Conservation (phyloP, 2,113 vertebrate genomes). For the Pseudonaja textilis region DNA sequence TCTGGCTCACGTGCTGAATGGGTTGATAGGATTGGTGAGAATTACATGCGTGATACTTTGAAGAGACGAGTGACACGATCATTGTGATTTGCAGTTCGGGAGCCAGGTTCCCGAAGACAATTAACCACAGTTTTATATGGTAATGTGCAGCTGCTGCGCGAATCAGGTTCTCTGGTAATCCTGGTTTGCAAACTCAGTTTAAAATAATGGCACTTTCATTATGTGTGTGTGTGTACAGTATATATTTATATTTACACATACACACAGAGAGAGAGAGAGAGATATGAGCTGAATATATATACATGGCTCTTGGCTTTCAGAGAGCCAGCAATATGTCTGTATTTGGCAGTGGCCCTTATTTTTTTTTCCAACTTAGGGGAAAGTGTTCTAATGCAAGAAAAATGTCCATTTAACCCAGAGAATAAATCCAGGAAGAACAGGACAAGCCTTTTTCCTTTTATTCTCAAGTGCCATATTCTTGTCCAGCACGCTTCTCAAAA, state of each 20-base stretch:
- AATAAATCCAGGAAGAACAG: not conserved
- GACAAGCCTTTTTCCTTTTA: accelerated
- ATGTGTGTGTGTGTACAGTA: too few species aligned
- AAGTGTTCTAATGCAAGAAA: accelerated
- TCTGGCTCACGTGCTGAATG: not conserved
- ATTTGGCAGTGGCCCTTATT: not conserved
- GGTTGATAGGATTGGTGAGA: not conserved
- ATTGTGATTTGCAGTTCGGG: not conserved
- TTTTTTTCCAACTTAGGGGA: not conserved
- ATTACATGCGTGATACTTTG: not conserved
- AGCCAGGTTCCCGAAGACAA: not conserved
- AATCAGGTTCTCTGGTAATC: not conserved
- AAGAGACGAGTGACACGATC: not conserved
- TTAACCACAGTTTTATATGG: not conserved
- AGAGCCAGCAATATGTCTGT: not conserved
- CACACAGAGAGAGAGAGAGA: too few species aligned
- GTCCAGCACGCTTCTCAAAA: not conserved
- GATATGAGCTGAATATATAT: too few species aligned
- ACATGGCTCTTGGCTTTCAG: not conserved
- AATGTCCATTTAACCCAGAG: accelerated
- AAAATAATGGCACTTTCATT: not conserved
- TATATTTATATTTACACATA: too few species aligned
- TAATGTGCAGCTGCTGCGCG: not conserved
- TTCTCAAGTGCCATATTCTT: not conserved
- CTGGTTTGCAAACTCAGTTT: not conserved